A percentile compares a stretch with the other conserved stretches of the same genome.
Conservation (phyloP, 1,140 invertebrate species). For the Drosophila sp. region DNA sequence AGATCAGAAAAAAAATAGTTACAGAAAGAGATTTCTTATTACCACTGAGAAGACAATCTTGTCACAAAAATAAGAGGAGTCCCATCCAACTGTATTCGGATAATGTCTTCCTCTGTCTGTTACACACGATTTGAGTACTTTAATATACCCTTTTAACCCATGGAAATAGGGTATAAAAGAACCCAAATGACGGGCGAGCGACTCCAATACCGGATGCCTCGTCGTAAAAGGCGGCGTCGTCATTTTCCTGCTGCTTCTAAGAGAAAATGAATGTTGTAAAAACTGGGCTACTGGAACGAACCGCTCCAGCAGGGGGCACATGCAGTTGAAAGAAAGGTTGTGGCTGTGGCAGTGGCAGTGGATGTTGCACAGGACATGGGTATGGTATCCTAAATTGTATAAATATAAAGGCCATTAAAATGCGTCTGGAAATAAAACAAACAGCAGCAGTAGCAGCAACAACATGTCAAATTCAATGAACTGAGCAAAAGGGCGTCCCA, state of each 20-base stretch:
- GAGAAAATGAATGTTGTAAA: conserved; percentile 35
- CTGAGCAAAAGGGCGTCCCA: conserved; percentile 46
- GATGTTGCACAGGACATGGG: not conserved
- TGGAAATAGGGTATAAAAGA: not conserved
- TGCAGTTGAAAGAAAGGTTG: conserved; percentile 43
- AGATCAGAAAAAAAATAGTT: no score
- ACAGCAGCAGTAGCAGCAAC: conserved; percentile 23
- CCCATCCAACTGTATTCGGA: no score
- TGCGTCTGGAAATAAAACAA: conserved; percentile 78
- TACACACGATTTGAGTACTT: not conserved
- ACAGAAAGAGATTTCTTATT: no score
- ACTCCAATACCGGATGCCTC: conserved; percentile 33
- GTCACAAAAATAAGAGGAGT: no score
- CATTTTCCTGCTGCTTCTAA: conserved; percentile 27
- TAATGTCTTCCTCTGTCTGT: not conserved
- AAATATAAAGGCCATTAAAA: conserved; percentile 80
- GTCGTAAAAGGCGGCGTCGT: conserved; percentile 52
- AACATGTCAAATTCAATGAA: conserved; percentile 74
- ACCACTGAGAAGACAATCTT: no score
- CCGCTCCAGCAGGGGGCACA: conserved; percentile 17
- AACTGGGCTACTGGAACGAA: conserved; percentile 36
- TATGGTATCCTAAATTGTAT: conserved; percentile 62
- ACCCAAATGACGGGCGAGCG: conserved; percentile 34
- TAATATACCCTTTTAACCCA: not conserved
- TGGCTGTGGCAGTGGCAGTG: not conserved